Conservation (phyloP, 1,140 invertebrate species). For the Onthophagus taurus region DNA sequence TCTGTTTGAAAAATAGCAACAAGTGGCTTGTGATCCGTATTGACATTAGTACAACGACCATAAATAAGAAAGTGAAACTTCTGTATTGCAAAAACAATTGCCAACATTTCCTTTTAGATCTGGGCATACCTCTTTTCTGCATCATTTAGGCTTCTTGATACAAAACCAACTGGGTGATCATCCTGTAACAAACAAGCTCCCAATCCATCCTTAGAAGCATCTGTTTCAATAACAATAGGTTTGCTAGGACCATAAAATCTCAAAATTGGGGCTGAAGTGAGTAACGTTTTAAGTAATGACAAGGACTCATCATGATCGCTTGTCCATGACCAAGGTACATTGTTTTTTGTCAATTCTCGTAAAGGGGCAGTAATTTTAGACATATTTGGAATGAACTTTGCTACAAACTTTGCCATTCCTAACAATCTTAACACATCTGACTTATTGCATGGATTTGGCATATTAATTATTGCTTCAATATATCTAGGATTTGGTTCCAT, state of each 20-base stretch:
- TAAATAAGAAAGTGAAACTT: slow-evolving; percentile 35
- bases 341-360: slow-evolving; percentile 21
- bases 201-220: slow-evolving; percentile 30
- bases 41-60: slow-evolving; percentile 25
- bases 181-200: slow-evolving; percentile 32
- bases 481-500: background rate
- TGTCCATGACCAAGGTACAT: slow-evolving; percentile 22
- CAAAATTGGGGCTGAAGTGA: slow-evolving; percentile 14
- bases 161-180: slow-evolving; percentile 31
- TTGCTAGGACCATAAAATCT: slow-evolving; percentile 23
- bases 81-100: slow-evolving; percentile 32
- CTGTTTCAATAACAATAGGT: slow-evolving; percentile 22
- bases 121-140: slow-evolving; percentile 29
- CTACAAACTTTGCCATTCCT: background rate
- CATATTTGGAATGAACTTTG: slow-evolving; percentile 19
- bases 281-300: background rate
- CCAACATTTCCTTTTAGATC: slow-evolving; percentile 40
- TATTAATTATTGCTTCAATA: slow-evolving; percentile 13
- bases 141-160: slow-evolving; percentile 20
- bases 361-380: slow-evolving; percentile 18
- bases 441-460: slow-evolving; percentile 22
- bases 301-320: slow-evolving; percentile 8
- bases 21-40: slow-evolving; percentile 36
- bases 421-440: slow-evolving; percentile 19
- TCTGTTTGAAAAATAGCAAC: slow-evolving; percentile 15